Conservation (phyloP, 2,113 vertebrate genomes). For the Anolis carolinensis region DNA sequence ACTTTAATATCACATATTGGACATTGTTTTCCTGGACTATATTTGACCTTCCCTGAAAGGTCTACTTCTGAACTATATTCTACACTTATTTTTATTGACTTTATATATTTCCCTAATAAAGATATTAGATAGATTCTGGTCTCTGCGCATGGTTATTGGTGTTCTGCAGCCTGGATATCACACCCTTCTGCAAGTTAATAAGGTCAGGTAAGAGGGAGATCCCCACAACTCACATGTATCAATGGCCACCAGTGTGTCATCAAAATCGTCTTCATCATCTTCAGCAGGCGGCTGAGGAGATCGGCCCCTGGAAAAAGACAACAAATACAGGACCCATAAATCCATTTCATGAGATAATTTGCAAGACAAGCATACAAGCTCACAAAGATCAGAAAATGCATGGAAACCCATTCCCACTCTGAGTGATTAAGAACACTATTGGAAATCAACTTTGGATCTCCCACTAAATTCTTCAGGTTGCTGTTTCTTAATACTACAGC, state of each 20-base stretch:
- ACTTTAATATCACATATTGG: too few relatives aligned
- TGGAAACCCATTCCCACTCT: neutral
- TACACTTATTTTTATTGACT: too few relatives aligned
- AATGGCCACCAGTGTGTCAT: conserved; percentile 85
- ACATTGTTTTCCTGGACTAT: too few relatives aligned
- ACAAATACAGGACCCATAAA: neutral
- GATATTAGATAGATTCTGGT: too few relatives aligned
- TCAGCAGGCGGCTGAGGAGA: conserved; percentile 88
- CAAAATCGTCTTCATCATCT: conserved; percentile 89
- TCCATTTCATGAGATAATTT: neutral
- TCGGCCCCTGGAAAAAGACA: conserved; percentile 75
- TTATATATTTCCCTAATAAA: too few relatives aligned
- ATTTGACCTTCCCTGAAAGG: too few relatives aligned
- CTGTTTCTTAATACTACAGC: neutral
- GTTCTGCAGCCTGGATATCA: too few relatives aligned
- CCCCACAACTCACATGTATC: conserved; percentile 85
- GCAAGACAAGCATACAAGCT: neutral
- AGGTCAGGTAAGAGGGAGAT: neutral
- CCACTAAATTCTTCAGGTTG: neutral
- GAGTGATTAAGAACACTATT: too few relatives aligned
- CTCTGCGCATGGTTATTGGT: too few relatives aligned
- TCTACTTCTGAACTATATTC: too few relatives aligned
- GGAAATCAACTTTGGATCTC: neutral
- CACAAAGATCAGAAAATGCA: neutral
- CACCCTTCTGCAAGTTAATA: neutral